Base-by-base conservation (phyloP, 2,797 vertebrate species). In the Takifugu rubripes region DNA sequence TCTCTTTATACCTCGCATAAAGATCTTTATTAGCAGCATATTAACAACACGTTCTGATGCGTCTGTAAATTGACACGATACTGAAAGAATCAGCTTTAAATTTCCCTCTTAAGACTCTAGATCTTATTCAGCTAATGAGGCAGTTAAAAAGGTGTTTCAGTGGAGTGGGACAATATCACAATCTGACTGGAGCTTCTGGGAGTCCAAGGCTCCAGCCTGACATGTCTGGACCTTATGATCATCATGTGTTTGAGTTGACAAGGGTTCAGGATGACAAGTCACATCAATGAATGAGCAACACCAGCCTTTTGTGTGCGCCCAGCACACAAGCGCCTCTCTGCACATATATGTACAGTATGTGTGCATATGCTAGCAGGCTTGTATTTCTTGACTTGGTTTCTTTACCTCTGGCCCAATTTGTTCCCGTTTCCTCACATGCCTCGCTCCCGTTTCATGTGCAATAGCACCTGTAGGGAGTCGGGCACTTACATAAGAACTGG, bases 221-320 rank as follows among this genome's bases (percentile, higher is more conserved):
- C 27, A 29, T 29, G 27, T 29, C 4, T 29, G 27, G 27, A 29
- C 27, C 27, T 4, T 7, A 29, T 7, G 4, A 29, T 29, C 27
- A 7, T 7, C 4, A 7, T 7, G 7, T 29, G 27, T 29, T 7
- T 29, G 27, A 1, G 4, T 29, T 7, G 27, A 29, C 27, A 29
- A 5, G 27, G 4, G 27, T 7, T 29, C 21, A 21, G 21, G 21
- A 21, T 21, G 21, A 21, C 21, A 33, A 45, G 46, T 65, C 68
- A 58, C 5, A 24, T 54, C 52, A 64, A 29, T 56, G 62, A 70
- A 26, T 62, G 66, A 68, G 47, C 51, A 61, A 61, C 53, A 49
- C 59, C 52, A 42, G 45, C n/a, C 1, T 6, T 44, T 16, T 16
- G 40, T 58, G 21, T 7, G 14, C 3, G 3, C 16, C 11, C 45